phyloP scores from a whole-genome alignment of 2,113 vertebrate genomes.

The Noctilio leporinus region DNA sequence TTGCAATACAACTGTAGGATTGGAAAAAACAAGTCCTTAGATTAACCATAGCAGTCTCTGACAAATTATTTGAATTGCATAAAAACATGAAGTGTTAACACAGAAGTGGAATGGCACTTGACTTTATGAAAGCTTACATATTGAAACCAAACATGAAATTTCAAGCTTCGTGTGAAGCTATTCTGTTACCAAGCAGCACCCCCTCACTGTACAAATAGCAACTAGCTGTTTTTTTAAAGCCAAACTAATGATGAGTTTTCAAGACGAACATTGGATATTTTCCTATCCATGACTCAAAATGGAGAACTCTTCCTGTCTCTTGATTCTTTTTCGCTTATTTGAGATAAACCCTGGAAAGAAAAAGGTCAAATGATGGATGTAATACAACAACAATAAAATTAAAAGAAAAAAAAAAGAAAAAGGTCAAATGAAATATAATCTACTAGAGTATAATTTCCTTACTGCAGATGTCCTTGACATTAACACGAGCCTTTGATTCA shows the following conservation, averaged over 20 bases:
- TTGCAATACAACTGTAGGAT: not conserved
- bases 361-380: constrained; percentile 15
- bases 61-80: constrained; percentile 34
- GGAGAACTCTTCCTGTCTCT: constrained; percentile 11
- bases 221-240: constrained; percentile 29
- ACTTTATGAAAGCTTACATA: constrained; percentile 44
- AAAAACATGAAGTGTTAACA: constrained; percentile 53
- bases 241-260: constrained; percentile 24
- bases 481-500: not conserved
- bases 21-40: constrained; percentile 27
- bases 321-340: constrained; percentile 41
- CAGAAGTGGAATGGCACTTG: constrained; percentile 21
- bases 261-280: constrained; percentile 17
- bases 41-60: constrained; percentile 20
- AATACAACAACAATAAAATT: too few relatives aligned
- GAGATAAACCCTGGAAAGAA: constrained; percentile 29
- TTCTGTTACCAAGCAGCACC: constrained; percentile 11
- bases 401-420: too few relatives aligned
- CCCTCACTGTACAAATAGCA: constrained; percentile 33
- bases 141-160: constrained; percentile 22
- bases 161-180: constrained; percentile 24
- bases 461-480: constrained; percentile 10
- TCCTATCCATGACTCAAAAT: constrained; percentile 11
- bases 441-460: constrained; percentile 26
- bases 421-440: constrained; percentile 27